These are phyloP conservation scores for Adelges cooleyi DNA, from an alignment of 1,140 invertebrate genomes.

Conservation along the genomic window DNA sequence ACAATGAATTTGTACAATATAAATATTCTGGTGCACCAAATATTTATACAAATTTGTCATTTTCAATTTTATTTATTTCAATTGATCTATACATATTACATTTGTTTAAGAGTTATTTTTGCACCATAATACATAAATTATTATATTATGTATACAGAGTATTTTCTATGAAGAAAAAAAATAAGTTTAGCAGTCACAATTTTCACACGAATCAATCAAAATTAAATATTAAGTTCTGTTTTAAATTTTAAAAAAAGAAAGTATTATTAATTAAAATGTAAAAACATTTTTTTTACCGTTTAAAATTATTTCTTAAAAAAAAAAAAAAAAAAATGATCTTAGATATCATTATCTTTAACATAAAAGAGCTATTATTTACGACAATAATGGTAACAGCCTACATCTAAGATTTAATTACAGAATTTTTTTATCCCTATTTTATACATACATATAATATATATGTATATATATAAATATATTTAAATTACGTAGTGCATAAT, in stretches of 20 bases:
- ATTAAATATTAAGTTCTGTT: no score
- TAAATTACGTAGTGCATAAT: not conserved
- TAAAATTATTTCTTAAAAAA: no score
- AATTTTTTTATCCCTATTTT: conserved; percentile 11
- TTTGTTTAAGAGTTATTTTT: not conserved
- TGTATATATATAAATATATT: not conserved
- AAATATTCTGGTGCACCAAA: conserved; percentile 16
- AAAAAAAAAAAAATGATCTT: no score
- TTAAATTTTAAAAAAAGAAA: no score
- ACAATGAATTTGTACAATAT: conserved; percentile 21
- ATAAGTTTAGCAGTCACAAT: conserved; percentile 25
- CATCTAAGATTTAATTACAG: not conserved
- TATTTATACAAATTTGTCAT: not conserved
- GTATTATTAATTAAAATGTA: no score
- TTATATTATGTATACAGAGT: conserved; percentile 28
- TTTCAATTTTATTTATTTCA: not conserved
- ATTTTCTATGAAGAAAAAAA: conserved; percentile 26
- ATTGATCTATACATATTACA: not conserved
- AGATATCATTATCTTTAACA: no score
- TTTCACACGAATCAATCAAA: not conserved
- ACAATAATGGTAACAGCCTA: conserved; percentile 26
- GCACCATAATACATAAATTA: conserved; percentile 15
- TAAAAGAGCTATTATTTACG: conserved; percentile 24
- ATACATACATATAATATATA: not conserved
- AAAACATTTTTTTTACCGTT: no score